phyloP scores from a whole-genome alignment of 2,797 vertebrate genomes.

The Sternotherus odoratus region DNA sequence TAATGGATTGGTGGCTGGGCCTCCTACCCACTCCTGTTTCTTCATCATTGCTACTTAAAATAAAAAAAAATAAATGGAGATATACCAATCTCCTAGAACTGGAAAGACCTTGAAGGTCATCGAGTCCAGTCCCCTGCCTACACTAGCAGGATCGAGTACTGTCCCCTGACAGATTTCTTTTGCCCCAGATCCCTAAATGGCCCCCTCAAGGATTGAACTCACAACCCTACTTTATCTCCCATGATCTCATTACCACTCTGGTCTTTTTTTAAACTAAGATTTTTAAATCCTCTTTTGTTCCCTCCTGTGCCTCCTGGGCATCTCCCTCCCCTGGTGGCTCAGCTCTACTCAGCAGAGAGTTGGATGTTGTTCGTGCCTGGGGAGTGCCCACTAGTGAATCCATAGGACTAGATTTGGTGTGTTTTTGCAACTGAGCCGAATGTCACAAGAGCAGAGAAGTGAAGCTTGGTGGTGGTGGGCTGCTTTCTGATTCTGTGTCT shows the following conservation, averaged over 20 bases:
- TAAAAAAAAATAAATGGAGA: too few species aligned
- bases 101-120: too few species aligned
- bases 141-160: too few species aligned
- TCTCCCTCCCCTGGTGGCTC: neutral
- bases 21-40: conserved; percentile 26
- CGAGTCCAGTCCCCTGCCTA: too few species aligned
- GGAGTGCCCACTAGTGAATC: neutral
- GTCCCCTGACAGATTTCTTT: too few species aligned
- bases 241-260: neutral
- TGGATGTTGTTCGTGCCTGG: neutral
- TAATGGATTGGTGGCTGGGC: conserved; percentile 18
- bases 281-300: neutral
- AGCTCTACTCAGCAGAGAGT: neutral
- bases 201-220: too few species aligned
- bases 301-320: neutral
- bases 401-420: neutral
- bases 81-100: too few species aligned
- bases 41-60: neutral
- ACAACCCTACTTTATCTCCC: conserved; percentile 55
- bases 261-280: neutral
- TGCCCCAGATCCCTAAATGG: too few species aligned
- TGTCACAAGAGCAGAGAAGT: neutral
- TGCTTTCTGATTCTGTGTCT: neutral
- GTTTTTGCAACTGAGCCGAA: neutral
- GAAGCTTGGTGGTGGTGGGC: neutral